Percentiles rank a stretch among this genome's conserved stretches.
Conservation (phyloP, 1,140 invertebrate genomes). For the Aethina tumida region DNA sequence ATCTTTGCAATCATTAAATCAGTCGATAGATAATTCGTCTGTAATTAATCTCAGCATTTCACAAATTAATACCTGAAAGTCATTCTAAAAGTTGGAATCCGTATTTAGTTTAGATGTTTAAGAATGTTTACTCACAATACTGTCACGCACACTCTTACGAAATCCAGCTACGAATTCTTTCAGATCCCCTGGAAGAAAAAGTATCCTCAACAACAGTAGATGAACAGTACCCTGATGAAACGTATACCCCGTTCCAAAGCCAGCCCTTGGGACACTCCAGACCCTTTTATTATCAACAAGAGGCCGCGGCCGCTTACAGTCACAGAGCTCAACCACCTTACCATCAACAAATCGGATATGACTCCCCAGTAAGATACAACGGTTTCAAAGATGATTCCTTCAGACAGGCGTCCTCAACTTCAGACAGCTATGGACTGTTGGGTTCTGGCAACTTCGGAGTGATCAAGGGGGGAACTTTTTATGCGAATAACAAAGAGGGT, state of each 20-base stretch:
- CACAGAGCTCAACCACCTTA: constrained; percentile 27
- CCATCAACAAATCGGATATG: constrained; percentile 19
- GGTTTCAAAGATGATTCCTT: constrained; percentile 23
- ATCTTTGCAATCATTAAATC: too few relatives aligned
- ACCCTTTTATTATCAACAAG: constrained; percentile 24
- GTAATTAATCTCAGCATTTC: too few relatives aligned
- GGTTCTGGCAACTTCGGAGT: constrained; percentile 85
- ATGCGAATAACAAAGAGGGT: constrained; percentile 45
- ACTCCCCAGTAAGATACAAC: constrained; percentile 14
- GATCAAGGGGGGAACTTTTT: constrained; percentile 78
- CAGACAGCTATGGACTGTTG: constrained; percentile 38
- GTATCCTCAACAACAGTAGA: too few relatives aligned
- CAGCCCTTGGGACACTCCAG: constrained; percentile 31
- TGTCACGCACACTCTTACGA: too few relatives aligned
- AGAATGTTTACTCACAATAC: too few relatives aligned
- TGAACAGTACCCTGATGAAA: too few relatives aligned
- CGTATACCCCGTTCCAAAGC: constrained; percentile 26
- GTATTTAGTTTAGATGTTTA: too few relatives aligned
- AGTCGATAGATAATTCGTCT: too few relatives aligned
- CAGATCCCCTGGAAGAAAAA: too few relatives aligned
- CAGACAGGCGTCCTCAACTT: constrained; percentile 7
- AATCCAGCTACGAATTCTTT: too few relatives aligned
- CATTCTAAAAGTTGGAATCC: too few relatives aligned
- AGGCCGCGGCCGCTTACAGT: constrained; percentile 32
- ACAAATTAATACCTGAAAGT: too few relatives aligned